Evolutionary conservation across 2,113 vertebrate species (phyloP), one percentile per base, ranked within the genome.

Genomic region (Brachionichthys hirsutus): DNA sequence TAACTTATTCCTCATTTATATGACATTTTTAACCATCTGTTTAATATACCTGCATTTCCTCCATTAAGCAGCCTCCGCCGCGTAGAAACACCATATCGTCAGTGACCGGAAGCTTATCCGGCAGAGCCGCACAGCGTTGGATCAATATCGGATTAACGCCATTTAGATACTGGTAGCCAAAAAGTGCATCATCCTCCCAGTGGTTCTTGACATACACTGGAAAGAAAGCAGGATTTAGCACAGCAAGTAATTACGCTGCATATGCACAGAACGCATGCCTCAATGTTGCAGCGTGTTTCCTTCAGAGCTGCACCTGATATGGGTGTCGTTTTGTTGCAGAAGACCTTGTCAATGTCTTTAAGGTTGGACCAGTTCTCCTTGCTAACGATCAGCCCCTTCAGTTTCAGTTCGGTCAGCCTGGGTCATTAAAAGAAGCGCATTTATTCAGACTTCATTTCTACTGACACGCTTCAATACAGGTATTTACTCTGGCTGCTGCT

Each of bases 91-190:
- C 92, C 94, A 94, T 94, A 48, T 88, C 75, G 0, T 79, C 88
- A 54, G 92, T 93, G 56, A 98, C 93, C 0, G 92, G 94, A 2
- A 97, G 80, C 46, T 95, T 96, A 10, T 47, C 13, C 0, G 93
- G 95, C 42, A 97, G 76, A 51, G 85, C 20, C 8, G 60, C 83
- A 55, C 94, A 95, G 16, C 75, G 78, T 67, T 4, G 70, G 56
- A 98, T 94, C 84, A 95, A 11, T 1, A 93, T 93, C 0, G 95
- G 95, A 81, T 98, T 95, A 81, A 91, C 88, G 2, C 94, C 94
- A 3, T 95, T 95, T 44, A 98, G 87, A 72, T 89, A 95, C 89
- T 98, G 94, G 80, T 94, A 95, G 17, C 92, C 94, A 30, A 97
- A 98, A 81, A 98, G 92, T 24, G 82, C 80, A 52, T 97, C 94